Percentiles rank a stretch among this genome's conserved stretches.
Evolutionary conservation across 2,113 vertebrate species (phyloP).

Genomic region (Nannobrachium achirus): DNA sequence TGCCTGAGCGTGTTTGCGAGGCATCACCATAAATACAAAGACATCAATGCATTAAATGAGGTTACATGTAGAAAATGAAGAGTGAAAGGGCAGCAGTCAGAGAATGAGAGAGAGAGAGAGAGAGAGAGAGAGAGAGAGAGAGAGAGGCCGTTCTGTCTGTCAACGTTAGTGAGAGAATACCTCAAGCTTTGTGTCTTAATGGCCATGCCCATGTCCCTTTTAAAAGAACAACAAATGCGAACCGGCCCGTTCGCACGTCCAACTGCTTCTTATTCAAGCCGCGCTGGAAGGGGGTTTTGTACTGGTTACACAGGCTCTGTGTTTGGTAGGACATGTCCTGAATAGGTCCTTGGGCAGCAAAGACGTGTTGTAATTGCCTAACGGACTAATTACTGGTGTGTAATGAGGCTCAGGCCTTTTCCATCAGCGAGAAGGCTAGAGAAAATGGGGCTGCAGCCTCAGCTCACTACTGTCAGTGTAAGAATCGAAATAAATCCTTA

Average conservation of each 20-base stretch:
- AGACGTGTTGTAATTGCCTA: conserved; percentile 48
- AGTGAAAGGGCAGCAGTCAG: too few relatives aligned
- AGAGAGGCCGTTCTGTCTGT: conserved; percentile 18
- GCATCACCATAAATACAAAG: too few relatives aligned
- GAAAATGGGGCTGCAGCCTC: conserved; percentile 42
- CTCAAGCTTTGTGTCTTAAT: conserved; percentile 37
- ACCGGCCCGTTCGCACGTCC: not conserved
- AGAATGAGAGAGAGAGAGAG: not conserved
- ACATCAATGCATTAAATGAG: too few relatives aligned
- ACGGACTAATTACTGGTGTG: conserved; percentile 63
- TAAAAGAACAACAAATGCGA: not conserved
- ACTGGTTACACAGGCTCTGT: conserved; percentile 32
- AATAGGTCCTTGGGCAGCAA: conserved; percentile 56
- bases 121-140: not conserved
- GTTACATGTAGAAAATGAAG: too few relatives aligned
- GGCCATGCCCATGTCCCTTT: conserved; percentile 22
- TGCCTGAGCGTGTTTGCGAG: too few relatives aligned
- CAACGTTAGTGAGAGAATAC: conserved; percentile 31
- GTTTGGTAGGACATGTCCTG: conserved; percentile 43
- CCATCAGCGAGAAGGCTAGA: conserved; percentile 42
- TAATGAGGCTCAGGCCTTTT: conserved; percentile 46
- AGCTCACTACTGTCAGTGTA: not conserved
- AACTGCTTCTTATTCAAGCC: conserved; percentile 37
- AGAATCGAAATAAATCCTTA: too few relatives aligned
- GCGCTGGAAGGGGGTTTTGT: conserved; percentile 36